phyloP scores from a whole-genome alignment of 2,113 vertebrate genomes.

The Aleadryas rufinucha region DNA sequence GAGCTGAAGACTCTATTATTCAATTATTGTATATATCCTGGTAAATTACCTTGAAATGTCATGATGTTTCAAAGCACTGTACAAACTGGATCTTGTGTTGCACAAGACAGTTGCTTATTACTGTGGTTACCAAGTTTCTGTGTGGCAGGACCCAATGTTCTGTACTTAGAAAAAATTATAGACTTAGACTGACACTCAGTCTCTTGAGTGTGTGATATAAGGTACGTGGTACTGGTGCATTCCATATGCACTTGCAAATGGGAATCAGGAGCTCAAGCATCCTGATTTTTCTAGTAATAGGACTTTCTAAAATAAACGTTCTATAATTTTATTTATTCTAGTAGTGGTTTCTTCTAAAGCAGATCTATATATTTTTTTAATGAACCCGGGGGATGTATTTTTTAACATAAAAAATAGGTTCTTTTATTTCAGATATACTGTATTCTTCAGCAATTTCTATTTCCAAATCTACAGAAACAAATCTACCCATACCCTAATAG shows the following conservation, averaged over 20 bases:
- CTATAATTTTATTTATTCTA: background rate
- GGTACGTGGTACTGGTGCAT: background rate
- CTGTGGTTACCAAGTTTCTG: background rate
- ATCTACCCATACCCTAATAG: background rate
- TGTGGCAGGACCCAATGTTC: background rate
- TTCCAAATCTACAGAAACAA: background rate
- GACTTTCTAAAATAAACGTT: background rate
- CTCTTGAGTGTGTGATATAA: fast-evolving
- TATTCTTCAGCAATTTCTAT: background rate
- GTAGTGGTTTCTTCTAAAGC: background rate
- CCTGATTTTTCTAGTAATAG: background rate
- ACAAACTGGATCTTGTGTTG: background rate
- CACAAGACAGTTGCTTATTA: background rate
- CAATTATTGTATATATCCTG: slow-evolving; percentile 27
- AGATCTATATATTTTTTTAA: background rate
- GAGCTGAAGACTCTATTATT: slow-evolving; percentile 41
- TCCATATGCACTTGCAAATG: fast-evolving
- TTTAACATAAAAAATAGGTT: background rate
- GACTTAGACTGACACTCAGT: background rate
- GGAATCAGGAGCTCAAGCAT: background rate
- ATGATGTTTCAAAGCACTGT: background rate
- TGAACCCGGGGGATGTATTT: background rate
- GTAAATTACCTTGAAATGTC: slow-evolving; percentile 26
- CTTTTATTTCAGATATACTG: background rate
- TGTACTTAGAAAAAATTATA: background rate